Base-by-base conservation (phyloP, 2,113 vertebrate species). In the Stomatorhinus ivindoensis region DNA sequence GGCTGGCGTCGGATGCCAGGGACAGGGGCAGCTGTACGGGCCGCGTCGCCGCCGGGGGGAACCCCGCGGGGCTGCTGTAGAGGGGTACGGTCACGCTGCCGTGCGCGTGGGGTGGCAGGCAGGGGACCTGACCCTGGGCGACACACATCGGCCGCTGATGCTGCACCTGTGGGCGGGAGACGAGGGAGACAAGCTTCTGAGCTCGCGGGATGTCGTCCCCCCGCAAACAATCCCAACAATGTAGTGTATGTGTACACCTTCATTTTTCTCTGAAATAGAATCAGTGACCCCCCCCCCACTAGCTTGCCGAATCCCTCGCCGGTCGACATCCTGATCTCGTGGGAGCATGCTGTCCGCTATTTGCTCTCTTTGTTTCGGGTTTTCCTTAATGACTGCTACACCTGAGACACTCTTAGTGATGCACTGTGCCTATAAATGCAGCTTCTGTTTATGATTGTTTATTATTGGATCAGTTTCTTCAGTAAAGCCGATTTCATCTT, bases 51-150 rank as follows among this genome's bases (percentile, higher is more conserved):
- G 93, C n/a, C 27, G 96, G 96, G 0, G 97, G 93, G 91, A 97
- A 96, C 92, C 95, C 94, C 95, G 96, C 85, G 65, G 95, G 94
- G 91, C 95, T 96, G 93, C 92, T 96, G 93, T 95, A 97, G 90
- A 97, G 94, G 5, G 97, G 95, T 93, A 95, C 91, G 0, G 96
- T 94, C 88, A 96, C 86, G 80, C 93, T 95, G 0, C 93, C 93
- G 90, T 94, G 95, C 1, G 95, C 92, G 92, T 96, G 96, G 88
- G 94, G 91, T 0, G 95, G 94, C 89, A 96, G 88, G 89, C 93
- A 93, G 0, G 92, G 92, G 0, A 94, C 92, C 92, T 96, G 95
- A 65, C 0, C 53, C 88, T 94, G 95, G 24, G 85, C 94, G 15
- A 93, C 94, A 73, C 90, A 91, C 8, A 95, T 2, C 1, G 93